Conservation (phyloP, 2,113 vertebrate genomes). For the Columba livia region DNA sequence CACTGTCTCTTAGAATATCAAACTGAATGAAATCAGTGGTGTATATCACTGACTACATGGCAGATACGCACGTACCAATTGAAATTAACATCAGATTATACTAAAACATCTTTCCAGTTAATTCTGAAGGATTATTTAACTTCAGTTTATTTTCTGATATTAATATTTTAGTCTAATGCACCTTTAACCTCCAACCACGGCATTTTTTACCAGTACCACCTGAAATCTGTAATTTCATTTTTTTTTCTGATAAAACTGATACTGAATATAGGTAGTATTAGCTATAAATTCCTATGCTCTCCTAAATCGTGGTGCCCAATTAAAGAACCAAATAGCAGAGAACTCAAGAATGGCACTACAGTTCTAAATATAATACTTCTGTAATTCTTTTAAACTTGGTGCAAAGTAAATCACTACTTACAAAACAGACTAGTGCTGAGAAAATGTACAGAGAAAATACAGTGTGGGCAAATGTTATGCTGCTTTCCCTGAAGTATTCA, state of each 20-base stretch:
- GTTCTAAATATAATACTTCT: not conserved
- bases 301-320: not conserved
- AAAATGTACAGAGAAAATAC: not conserved
- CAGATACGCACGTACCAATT: not conserved
- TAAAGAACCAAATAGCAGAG: not conserved
- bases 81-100: not conserved
- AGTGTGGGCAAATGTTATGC: not conserved
- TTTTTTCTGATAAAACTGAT: not conserved
- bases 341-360: not conserved
- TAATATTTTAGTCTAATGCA: not conserved
- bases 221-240: not conserved
- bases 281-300: not conserved
- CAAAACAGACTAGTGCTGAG: not conserved
- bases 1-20: not conserved
- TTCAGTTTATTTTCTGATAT: not conserved
- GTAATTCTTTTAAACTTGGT: not conserved
- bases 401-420: not conserved
- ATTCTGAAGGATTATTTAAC: not conserved
- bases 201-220: not conserved
- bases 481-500: conserved; percentile 5
- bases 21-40: not conserved
- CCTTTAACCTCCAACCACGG: not conserved
- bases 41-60: not conserved
- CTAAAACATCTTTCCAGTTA: not conserved
- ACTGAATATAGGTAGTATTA: not conserved